These are phyloP conservation scores for Epicauta chinensis DNA, from an alignment of 1,140 invertebrate species.

Conservation along the genomic window DNA sequence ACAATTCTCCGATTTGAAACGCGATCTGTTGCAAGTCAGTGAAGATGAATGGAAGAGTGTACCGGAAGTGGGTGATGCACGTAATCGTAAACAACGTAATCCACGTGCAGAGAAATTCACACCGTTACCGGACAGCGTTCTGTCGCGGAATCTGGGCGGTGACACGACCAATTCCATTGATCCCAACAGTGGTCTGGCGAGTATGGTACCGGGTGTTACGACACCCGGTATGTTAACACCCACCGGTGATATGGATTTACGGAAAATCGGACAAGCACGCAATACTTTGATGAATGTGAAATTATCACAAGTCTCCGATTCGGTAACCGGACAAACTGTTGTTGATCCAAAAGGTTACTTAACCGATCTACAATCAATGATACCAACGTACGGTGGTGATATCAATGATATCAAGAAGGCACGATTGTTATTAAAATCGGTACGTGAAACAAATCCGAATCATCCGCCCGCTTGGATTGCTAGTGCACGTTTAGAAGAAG, in stretches of 20 bases:
- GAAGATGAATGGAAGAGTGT: slow-evolving; percentile 96
- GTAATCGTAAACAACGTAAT: slow-evolving; percentile 95
- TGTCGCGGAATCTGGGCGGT: slow-evolving; percentile 84
- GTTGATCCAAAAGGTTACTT: slow-evolving; percentile 99
- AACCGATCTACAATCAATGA: slow-evolving; percentile 98
- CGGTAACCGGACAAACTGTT: slow-evolving; percentile 97
- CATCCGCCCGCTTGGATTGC: slow-evolving; percentile 99
- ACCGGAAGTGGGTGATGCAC: slow-evolving; percentile 98
- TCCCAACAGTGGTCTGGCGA: slow-evolving; percentile 75
- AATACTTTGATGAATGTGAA: slow-evolving; percentile 99
- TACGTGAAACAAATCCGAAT: slow-evolving; percentile 97
- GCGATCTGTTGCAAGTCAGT: slow-evolving; percentile 69
- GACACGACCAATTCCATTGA: slow-evolving; percentile 78
- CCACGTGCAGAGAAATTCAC: slow-evolving; percentile 95
- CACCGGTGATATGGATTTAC: slow-evolving; percentile 89
- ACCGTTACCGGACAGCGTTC: slow-evolving; percentile 92
- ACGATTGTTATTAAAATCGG: slow-evolving; percentile 90
- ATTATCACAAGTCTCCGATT: slow-evolving; percentile 95
- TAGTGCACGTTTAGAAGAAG: slow-evolving; percentile 96
- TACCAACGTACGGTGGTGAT: slow-evolving; percentile 95
- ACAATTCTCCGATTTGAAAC: slow-evolving; percentile 96
- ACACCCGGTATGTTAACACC: slow-evolving; percentile 77
- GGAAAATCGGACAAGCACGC: slow-evolving; percentile 98
- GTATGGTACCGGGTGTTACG: slow-evolving; percentile 72
- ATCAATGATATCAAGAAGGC: slow-evolving; percentile 99